phyloP scores from a whole-genome alignment of 2,888 invertebrate genomes.

The Xylota segnis region DNA sequence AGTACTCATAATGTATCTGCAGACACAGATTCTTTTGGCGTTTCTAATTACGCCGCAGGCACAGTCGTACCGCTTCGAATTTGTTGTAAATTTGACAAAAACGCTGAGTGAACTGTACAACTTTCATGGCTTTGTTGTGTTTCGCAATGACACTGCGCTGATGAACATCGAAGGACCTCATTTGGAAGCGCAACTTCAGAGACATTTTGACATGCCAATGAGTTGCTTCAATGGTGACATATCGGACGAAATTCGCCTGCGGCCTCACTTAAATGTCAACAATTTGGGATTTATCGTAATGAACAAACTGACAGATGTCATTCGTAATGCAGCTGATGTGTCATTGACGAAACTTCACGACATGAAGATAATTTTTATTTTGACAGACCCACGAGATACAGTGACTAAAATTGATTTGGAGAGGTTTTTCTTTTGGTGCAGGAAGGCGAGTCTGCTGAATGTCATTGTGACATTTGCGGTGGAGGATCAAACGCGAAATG shows the following conservation, averaged over 20 bases:
- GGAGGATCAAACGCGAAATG: conserved; percentile 30
- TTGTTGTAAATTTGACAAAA: conserved; percentile 51
- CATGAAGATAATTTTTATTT: conserved; percentile 75
- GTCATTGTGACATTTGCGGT: conserved; percentile 64
- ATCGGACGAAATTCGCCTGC: conserved; percentile 50
- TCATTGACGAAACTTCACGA: conserved; percentile 72
- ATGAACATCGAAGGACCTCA: conserved; percentile 17
- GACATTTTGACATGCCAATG: conserved; percentile 38
- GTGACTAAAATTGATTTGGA: conserved; percentile 36
- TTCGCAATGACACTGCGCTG: conserved; percentile 22
- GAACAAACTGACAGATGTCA: conserved; percentile 59
- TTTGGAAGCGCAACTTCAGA: conserved; percentile 33
- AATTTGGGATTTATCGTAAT: conserved; percentile 76
- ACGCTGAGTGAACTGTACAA: not conserved
- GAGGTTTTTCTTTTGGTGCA: conserved; percentile 77
- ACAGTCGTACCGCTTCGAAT: conserved; percentile 48
- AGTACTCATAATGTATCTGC: conserved; percentile 24
- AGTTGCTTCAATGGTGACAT: conserved; percentile 50
- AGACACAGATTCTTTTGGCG: conserved; percentile 9
- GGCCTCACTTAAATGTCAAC: conserved; percentile 58
- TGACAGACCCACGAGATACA: conserved; percentile 7
- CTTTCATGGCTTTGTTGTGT: conserved; percentile 50
- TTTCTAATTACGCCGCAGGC: not conserved
- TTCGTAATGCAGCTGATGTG: conserved; percentile 63
- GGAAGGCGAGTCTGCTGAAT: conserved; percentile 76